Conservation (phyloP, 2,113 vertebrate genomes). For the Tonatia bakeri region DNA sequence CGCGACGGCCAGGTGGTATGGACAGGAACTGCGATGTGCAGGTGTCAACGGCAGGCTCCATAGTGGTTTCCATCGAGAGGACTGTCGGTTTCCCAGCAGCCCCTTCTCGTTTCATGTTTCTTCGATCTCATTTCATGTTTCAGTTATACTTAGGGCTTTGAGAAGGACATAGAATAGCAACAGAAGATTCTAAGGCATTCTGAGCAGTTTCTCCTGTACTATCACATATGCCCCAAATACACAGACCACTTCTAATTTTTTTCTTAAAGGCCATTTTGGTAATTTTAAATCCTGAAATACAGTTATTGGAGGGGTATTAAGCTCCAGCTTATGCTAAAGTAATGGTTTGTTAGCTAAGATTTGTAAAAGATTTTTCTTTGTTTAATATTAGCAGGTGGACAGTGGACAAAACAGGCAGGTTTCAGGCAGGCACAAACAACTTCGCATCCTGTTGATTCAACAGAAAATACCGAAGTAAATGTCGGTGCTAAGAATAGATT, state of each 20-base stretch:
- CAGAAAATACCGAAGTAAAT: conserved; percentile 55
- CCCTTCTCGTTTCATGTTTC: background rate
- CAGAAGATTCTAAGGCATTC: background rate
- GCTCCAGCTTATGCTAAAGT: background rate
- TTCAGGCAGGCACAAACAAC: conserved; percentile 47
- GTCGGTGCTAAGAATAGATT: conserved; percentile 61
- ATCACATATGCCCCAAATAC: background rate
- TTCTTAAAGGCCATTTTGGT: background rate
- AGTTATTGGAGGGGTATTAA: background rate
- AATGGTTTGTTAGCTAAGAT: background rate
- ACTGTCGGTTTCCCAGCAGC: background rate
- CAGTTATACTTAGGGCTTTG: background rate
- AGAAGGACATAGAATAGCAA: background rate
- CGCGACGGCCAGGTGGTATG: background rate
- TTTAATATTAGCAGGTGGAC: conserved; percentile 37
- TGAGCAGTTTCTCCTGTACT: background rate
- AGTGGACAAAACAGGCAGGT: background rate
- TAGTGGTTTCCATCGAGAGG: background rate
- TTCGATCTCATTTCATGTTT: background rate
- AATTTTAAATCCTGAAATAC: background rate
- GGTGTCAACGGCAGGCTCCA: background rate
- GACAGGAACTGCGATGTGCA: background rate
- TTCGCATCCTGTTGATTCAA: conserved; percentile 72
- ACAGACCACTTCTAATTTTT: background rate
- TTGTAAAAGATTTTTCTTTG: conserved; percentile 14